Conservation (phyloP, 2,888 invertebrate genomes). For the Glaucopsyche alexis region DNA sequence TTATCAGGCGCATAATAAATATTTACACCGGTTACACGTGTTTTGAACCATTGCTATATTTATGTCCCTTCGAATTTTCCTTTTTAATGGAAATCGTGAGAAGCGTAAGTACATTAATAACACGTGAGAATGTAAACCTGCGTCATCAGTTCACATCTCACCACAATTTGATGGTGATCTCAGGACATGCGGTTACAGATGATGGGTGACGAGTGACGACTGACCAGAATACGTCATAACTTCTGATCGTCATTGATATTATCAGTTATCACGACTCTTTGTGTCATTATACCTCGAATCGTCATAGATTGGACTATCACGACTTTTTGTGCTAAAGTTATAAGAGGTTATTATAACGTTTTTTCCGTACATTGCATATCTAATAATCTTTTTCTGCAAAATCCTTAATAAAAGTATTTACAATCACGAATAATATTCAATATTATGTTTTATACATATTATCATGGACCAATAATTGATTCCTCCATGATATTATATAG, state of each 20-base stretch:
- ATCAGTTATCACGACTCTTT: neutral
- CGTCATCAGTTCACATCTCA: neutral
- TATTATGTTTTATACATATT: too few relatives aligned
- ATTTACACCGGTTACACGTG: neutral
- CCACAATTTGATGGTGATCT: neutral
- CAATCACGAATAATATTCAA: too few relatives aligned
- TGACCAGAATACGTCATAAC: neutral
- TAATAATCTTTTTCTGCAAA: neutral
- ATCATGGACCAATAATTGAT: too few relatives aligned
- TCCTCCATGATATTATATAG: too few relatives aligned
- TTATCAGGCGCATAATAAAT: neutral
- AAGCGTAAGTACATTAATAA: neutral
- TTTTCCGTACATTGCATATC: neutral
- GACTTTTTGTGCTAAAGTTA: neutral
- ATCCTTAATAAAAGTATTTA: neutral
- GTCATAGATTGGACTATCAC: neutral
- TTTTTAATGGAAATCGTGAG: conserved; percentile 8
- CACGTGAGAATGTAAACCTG: neutral
- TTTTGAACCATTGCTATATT: neutral
- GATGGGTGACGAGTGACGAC: neutral
- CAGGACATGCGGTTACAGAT: neutral
- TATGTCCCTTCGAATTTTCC: neutral
- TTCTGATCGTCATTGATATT: neutral
- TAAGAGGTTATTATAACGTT: neutral
- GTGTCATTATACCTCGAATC: neutral